Conservation (phyloP, 2,797 vertebrate species). For the Microhierax caerulescens region DNA sequence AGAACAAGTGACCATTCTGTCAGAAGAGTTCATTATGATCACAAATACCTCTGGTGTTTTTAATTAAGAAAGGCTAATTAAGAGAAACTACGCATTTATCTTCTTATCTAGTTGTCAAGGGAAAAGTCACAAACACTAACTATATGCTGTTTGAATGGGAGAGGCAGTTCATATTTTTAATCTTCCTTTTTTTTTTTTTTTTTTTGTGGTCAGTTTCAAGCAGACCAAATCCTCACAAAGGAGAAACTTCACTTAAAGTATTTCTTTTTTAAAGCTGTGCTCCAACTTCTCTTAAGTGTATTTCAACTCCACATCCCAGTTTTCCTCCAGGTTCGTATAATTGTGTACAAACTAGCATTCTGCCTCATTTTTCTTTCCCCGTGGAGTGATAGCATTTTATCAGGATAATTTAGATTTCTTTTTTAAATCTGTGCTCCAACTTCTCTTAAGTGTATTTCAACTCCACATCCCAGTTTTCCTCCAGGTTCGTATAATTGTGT, state of each 20-base stretch:
- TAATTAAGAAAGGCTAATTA: slow-evolving; percentile 98
- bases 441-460: background rate
- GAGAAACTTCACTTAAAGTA: background rate
- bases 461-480: background rate
- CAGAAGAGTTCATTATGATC: slow-evolving; percentile 93
- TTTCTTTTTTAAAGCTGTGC: background rate
- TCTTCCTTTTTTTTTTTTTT: background rate
- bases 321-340: slow-evolving; percentile 36
- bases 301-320: background rate
- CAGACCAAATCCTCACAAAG: background rate
- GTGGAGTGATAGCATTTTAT: slow-evolving; percentile 63
- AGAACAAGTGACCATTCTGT: slow-evolving; percentile 86
- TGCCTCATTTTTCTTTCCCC: slow-evolving; percentile 67
- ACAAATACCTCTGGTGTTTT: slow-evolving; percentile 90
- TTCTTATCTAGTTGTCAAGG: slow-evolving; percentile 79
- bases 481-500: slow-evolving; percentile 32
- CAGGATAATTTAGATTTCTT: slow-evolving; percentile 76
- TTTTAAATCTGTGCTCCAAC: background rate
- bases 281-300: background rate
- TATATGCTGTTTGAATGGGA: slow-evolving; percentile 57
- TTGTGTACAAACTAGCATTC: slow-evolving; percentile 26
- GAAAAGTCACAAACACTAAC: slow-evolving; percentile 65
- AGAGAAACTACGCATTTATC: slow-evolving; percentile 85
- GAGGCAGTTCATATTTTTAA: background rate
- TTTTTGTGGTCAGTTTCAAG: background rate